Base-by-base conservation (phyloP, 2,797 vertebrate genomes). In the Paratrypauchen microcephalus region DNA sequence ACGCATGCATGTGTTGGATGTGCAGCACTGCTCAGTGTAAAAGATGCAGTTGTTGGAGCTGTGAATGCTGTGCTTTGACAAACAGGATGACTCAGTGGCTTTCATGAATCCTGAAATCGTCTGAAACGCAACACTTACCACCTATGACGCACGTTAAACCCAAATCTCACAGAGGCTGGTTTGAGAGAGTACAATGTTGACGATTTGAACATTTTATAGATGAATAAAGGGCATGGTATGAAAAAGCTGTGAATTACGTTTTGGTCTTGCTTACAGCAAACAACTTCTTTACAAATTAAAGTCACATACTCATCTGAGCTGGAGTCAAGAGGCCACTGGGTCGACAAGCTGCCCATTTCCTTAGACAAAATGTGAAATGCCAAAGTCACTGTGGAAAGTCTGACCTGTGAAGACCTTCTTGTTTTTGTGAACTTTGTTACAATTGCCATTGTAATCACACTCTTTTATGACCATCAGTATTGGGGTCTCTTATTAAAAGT, bases 41-140 rank as follows among this genome's bases (percentile, higher is more conserved):
- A 90, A 86, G 75, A 86, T 85, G 76, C 82, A 70, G 77, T 86
- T 89, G 82, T 91, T 81, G 57, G 52, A 58, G 78, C 72, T 69
- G 81, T 89, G 86, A 92, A 89, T 87, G 88, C 82, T 79, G 65
- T 84, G 85, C 86, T 87, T 89, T 88, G 82, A 88, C 73, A 61
- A 78, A 74, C 76, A 69, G 48, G 65, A 79, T 83, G 86, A 87
- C 83, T 87, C 72, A 55, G 61, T 72, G 30, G 68, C 83, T 80
- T 84, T 87, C 79, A 71, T 74, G 68, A 75, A 71, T 71, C 70
- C 74, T 69, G 78, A 77, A 81, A 68, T 75, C 55, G 5, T 59
- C 58, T 64, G 55, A 73, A 79, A 78, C 45, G 71, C 47, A 80
- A 74, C 73, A 77, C 68, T 32, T 12, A 5, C 69, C 12, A 30